phyloP scores from a whole-genome alignment of 1,140 invertebrate genomes.

The Bradysia coprophila region DNA sequence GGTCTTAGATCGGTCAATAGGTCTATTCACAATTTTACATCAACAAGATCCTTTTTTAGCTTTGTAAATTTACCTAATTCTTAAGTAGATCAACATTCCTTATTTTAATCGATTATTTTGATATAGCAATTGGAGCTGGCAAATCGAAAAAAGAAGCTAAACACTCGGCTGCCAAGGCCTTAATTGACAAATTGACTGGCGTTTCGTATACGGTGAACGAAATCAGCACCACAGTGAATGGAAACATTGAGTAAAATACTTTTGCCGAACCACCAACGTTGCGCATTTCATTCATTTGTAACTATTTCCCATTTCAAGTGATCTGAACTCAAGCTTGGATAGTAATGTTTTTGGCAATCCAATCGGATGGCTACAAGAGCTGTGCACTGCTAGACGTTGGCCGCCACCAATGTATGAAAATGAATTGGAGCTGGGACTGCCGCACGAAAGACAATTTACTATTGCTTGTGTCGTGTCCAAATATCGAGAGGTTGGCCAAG shows the following conservation, averaged over 20 bases:
- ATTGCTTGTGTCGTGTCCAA: conserved; percentile 77
- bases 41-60: too few relatives aligned
- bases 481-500: conserved; percentile 58
- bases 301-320: too few relatives aligned
- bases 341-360: conserved; percentile 71
- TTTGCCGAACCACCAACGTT: too few relatives aligned
- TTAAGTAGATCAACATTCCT: neutral
- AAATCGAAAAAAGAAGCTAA: conserved; percentile 97
- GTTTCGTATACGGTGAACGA: conserved; percentile 21
- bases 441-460: conserved; percentile 83
- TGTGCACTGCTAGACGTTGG: conserved; percentile 89
- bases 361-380: conserved; percentile 89
- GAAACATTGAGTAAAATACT: neutral
- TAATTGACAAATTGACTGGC: conserved; percentile 50
- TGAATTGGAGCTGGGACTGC: conserved; percentile 73
- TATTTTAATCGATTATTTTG: neutral
- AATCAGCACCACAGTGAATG: neutral
- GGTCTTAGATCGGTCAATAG: too few relatives aligned
- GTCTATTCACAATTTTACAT: too few relatives aligned
- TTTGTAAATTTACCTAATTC: too few relatives aligned
- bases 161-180: conserved; percentile 78
- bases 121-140: conserved; percentile 66
- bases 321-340: too few relatives aligned
- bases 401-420: conserved; percentile 87
- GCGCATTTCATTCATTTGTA: conserved; percentile 24